These are phyloP conservation scores for Emydocephalus ijimae DNA, from an alignment of 2,113 vertebrate species.

Conservation along the genomic window DNA sequence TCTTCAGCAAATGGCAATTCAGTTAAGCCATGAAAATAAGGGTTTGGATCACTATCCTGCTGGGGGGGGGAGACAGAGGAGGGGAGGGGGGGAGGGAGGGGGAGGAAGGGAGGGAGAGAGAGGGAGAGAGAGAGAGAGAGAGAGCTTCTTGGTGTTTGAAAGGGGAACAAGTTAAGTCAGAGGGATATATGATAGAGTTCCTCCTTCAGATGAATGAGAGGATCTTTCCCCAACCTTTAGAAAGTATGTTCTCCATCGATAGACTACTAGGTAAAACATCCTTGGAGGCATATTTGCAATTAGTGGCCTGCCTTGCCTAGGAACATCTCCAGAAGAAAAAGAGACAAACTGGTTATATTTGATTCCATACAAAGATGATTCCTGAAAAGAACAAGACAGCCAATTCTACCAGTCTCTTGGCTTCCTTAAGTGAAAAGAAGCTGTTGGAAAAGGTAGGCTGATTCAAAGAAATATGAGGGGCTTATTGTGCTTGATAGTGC, in stretches of 20 bases:
- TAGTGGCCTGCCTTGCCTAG: neutral
- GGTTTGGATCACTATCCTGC: too few relatives aligned
- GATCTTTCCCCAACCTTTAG: neutral
- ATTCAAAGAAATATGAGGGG: neutral
- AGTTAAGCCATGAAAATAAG: too few relatives aligned
- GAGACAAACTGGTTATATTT: neutral
- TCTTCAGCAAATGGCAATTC: too few relatives aligned
- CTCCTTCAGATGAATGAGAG: rapidly evolving
- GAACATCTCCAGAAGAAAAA: neutral
- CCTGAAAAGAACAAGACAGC: neutral
- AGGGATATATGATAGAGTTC: rapidly evolving
- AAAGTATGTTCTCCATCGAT: neutral
- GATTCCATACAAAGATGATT: neutral
- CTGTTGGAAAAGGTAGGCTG: neutral
- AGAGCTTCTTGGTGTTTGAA: neutral
- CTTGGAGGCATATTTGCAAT: neutral
- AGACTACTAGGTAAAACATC: neutral
- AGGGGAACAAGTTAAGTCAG: rapidly evolving
- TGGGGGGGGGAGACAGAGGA: too few relatives aligned
- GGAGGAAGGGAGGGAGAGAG: too few relatives aligned
- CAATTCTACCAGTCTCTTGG: conserved; percentile 21
- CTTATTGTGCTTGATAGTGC: conserved; percentile 37
- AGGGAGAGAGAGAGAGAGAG: too few relatives aligned
- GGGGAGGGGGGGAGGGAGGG: too few relatives aligned
- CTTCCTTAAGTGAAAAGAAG: neutral